Base-by-base conservation (phyloP, 2,888 invertebrate species). In the Heteromyza rotundicornis region DNA sequence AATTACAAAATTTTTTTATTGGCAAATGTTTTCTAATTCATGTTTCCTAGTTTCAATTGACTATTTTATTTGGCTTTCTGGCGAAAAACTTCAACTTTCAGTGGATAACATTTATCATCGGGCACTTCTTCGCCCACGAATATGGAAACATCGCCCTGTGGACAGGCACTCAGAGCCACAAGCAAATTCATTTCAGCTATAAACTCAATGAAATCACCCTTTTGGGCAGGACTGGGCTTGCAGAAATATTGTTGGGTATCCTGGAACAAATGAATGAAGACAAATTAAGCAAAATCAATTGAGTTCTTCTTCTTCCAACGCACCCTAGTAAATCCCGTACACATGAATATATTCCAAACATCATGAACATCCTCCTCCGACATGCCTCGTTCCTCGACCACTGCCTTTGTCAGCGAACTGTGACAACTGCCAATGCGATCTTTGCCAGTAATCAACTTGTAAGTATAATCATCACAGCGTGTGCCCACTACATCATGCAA, bases 321-420 rank as follows among this genome's bases (percentile, higher is more conserved):
- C 60, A 79, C 83, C 73, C 65, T 76, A 2, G 84, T 83, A 59
- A 85, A 81, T 1, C 85, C 85, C 1, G 85, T 86, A 60, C 84
- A 84, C 84, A 85, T 85, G 54, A 86, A 86, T 50, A 86, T 84
- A 68, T 86, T 86, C 82, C 85, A 84, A 1, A 85, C 85, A 73
- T 86, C 85, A 65, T 86, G 85, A 0, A 85, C 85, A 71, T 85
- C 84, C 20, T 80, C 78, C 64, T 85, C 85, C 2, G 65, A 70
- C 58, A 85, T 69, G 10, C 82, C 84, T 5, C 78, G 76, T 49
- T 82, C 80, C 61, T 79, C 70, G 1, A 70, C 67, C 1, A 82
- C 74, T 0, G 85, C 85, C 49, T 82, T 76, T 0, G 80, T 81
- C 47, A 86, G 68, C 36, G 84, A 83, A 52, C 83, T 83, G 62